phyloP scores from a whole-genome alignment of 2,113 vertebrate genomes.

The Nesoenas mayeri region DNA sequence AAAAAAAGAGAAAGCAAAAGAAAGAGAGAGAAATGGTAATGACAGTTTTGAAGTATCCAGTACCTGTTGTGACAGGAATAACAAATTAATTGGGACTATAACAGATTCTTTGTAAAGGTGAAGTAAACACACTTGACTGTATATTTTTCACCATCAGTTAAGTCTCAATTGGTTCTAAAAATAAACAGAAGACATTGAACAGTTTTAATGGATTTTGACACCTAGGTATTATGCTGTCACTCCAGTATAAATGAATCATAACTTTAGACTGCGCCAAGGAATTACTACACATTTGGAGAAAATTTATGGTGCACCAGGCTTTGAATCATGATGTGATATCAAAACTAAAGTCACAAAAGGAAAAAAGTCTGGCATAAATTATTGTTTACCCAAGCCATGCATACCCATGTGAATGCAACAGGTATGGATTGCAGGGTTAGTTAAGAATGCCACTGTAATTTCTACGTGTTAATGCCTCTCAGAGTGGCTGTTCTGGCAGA shows the following conservation, averaged over 20 bases:
- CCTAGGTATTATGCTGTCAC: constrained; percentile 99
- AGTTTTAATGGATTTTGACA: constrained; percentile 99
- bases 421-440: constrained; percentile 51
- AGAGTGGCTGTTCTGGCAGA: neutral
- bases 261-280: constrained; percentile 95
- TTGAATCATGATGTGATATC: constrained; percentile 97
- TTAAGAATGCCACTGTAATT: constrained; percentile 54
- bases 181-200: constrained; percentile 99
- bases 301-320: constrained; percentile 91
- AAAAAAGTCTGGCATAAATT: constrained; percentile 89
- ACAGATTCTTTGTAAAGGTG: constrained; percentile 99
- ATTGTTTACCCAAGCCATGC: constrained; percentile 72
- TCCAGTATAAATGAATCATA: constrained; percentile 99
- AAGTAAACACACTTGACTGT: constrained; percentile 99
- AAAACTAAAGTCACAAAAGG: constrained; percentile 86
- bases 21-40: constrained; percentile 85
- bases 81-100: constrained; percentile 99
- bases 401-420: constrained; percentile 44
- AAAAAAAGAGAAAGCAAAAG: constrained; percentile 50
- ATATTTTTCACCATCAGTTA: constrained; percentile 99
- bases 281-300: constrained; percentile 98
- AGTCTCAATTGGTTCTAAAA: constrained; percentile 99
- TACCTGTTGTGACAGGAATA: constrained; percentile 99
- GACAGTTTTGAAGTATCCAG: constrained; percentile 97
- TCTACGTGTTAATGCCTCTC: constrained; percentile 3